Conservation (phyloP, 2,888 invertebrate genomes). For the Scaptodrosophila latifasciaeformis region DNA sequence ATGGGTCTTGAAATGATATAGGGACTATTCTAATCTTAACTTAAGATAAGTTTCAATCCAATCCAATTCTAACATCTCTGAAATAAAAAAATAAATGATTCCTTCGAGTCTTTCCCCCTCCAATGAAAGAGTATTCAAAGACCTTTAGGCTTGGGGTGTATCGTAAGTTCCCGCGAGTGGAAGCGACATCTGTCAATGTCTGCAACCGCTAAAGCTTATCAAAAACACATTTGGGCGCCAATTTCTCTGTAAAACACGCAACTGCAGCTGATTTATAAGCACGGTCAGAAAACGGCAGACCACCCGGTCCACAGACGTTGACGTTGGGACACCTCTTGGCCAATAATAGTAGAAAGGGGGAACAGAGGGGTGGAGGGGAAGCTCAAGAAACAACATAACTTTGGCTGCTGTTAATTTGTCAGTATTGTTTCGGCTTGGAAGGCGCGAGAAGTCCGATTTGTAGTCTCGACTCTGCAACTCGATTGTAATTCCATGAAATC, state of each 20-base stretch:
- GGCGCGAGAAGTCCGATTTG: not conserved
- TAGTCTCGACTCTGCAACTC: not conserved
- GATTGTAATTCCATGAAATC: constrained; percentile 63
- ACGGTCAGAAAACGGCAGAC: constrained; percentile 15
- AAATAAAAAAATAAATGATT: no score
- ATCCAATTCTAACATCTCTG: no score
- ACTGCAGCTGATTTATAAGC: constrained; percentile 26
- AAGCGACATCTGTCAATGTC: constrained; percentile 43
- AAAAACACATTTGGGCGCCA: constrained; percentile 66
- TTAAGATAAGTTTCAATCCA: no score
- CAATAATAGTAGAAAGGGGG: no score
- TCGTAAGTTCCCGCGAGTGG: not conserved
- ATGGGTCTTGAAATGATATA: no score
- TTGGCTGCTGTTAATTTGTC: constrained; percentile 55
- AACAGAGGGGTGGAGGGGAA: no score
- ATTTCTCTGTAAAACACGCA: constrained; percentile 35
- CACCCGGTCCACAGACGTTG: constrained; percentile 10
- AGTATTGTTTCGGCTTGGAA: constrained; percentile 29
- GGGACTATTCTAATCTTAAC: no score
- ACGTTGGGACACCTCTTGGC: constrained; percentile 34
- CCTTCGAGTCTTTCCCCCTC: no score
- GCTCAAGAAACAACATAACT: constrained; percentile 15
- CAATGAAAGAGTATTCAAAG: no score
- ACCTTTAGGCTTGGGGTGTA: no score
- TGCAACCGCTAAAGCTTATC: constrained; percentile 41